Base-by-base conservation (phyloP, 2,797 vertebrate species). In the Melanotaenia pygmaea region DNA sequence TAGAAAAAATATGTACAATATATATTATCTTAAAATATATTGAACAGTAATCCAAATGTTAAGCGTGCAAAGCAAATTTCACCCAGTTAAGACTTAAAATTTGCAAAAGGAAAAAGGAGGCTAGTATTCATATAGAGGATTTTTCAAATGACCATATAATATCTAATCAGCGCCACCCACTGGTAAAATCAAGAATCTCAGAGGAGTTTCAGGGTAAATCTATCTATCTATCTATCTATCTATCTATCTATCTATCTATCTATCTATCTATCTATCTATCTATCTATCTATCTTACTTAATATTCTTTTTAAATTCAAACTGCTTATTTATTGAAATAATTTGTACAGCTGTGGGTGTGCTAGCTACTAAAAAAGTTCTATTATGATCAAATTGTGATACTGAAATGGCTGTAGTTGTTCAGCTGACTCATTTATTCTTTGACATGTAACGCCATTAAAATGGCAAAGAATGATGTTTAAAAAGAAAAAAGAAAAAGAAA, bases 121-220 rank as follows among this genome's bases (percentile, higher is more conserved):
- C 62, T 51, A 26, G 72, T 50, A 22, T 51, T 58, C 20, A 38
- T 20, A 3, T 4, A 16, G 53, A 62, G 56, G 26, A 40, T 40
- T 28, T 26, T 64, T 32, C 13, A 13, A 10, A 20, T 58, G 53
- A 53, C 37, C 1, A 14, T 13, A 38, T 1, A 58, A 59, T 37
- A 72, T 70, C 50, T 73, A 76, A 70, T 79, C 82, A 87, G 85
- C 79, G 83, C 85, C 91, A 70, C 82, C 90, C 69, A 72, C 58
- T 61, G 92, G 5, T 74, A 0, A 4, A 26, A 26, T 0, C 4
- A 10, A 3, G 68, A 43, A 30, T 32, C 7, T 22, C 22, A 67
- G 47, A 61, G 28, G 38, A 28, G 26, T 26, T 26, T 26, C 26
- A 26, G 26, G 26, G 26, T 26, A 26, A 26, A 2, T 26, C 9